Base-by-base conservation (phyloP, 2,888 invertebrate species). In the Agrotis exclamationis region DNA sequence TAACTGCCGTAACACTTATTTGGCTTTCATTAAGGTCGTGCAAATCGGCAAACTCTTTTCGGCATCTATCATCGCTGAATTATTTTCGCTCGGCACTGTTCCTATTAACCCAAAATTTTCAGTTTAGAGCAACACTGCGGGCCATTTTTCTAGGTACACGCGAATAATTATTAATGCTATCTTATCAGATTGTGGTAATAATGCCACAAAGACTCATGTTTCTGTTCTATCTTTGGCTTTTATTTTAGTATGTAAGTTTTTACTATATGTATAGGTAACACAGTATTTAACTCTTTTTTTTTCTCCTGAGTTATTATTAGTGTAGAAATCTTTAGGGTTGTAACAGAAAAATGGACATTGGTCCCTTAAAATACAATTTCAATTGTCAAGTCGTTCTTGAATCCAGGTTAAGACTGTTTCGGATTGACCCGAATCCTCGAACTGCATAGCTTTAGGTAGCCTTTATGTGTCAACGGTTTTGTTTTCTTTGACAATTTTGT, bases 401-500 rank as follows among this genome's bases (percentile, higher is more conserved):
- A 70, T 50, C 50, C 33, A 72, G n/a, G 22, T 11, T 22, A 22
- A 22, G 2, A 3, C 33, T 51, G 7, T 51, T 51, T 50, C 28
- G 33, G 3, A 13, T 63, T 70, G 45, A 62, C 28, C 22, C 6
- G 16, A 62, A 51, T 72, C n/a, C 28, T 45, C 14, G 5, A 18
- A 14, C 71, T 16, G 16, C 45, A 39, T 14, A 24, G n/a, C 5
- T 45, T 22, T n/a, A 33, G 50, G 11, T 33, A 11, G 11, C 22
- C 14, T 22, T 45, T 24, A 47, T 1, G 18, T 24, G 16, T 33
- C n/a, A 22, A 13, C 13, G 33, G 16, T n/a, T 47, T 48, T 47
- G 13, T 20, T 75, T 16, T 13, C 0, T 45, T 39, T 16, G 11
- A 33, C 2, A 1, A 4, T 14, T 51, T 4, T 14, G 4, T 3